Base-by-base conservation (phyloP, 2,113 vertebrate genomes). In the Campylomormyrus numenius region DNA sequence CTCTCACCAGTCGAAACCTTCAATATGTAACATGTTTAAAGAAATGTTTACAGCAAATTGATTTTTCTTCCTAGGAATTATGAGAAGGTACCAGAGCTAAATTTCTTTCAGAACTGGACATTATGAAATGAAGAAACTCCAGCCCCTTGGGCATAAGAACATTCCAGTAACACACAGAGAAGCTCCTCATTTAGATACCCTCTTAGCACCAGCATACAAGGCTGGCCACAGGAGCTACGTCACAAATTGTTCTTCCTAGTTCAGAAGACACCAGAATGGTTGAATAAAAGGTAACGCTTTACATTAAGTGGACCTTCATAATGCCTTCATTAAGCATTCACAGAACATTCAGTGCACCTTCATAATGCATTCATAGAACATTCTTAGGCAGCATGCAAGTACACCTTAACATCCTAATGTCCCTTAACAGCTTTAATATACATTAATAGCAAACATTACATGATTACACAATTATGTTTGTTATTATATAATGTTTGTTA, bases 51-150 rank as follows among this genome's bases (percentile, higher is more conserved):
- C 1, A 80, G 31, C 70, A 39, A 31, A 77, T 6, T 6, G 19
- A 6, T 77, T 77, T 77, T 77, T 19, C 74, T 42, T 39, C 35
- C 15, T 39, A 80, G 15, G 6, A 42, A 80, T 42, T 35, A 13
- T 80, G 74, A 80, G 17, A 80, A 80, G 74, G 5, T 1, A 80
- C 27, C n/a, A 70, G 10, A 13, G 62, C 17, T 9, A 24, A 56
- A 80, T 80, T 3, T 19, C 27, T 42, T 7, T 80, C 35, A 83
- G 39, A 66, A 27, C 62, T 19, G 62, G 5, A 50, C 42, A 80
- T 19, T 31, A 52, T 93, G 53, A 92, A 94, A 94, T 92, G 92
- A 94, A 93, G 89, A 92, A 90, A 89, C 35, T 77, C 87, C 90
- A 85, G 90, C 83, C 94, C 93, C 92, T 17, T 27, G 45, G 93